A percentile compares a stretch with the other conserved stretches of the same genome.
These are phyloP conservation scores for Actenoides hombroni DNA, from an alignment of 2,113 vertebrate species.

Conservation along the genomic window DNA sequence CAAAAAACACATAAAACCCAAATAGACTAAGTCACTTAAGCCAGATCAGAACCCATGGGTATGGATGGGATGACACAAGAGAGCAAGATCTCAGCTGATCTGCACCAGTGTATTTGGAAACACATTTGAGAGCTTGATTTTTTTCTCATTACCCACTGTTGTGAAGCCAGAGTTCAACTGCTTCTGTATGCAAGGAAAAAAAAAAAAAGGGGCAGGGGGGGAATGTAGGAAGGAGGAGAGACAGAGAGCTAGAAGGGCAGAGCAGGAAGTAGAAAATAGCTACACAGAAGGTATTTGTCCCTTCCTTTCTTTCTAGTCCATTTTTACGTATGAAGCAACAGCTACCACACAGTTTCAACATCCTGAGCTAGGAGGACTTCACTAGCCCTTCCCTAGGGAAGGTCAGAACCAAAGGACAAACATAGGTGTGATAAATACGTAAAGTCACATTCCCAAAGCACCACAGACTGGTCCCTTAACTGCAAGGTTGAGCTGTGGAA, in stretches of 20 bases:
- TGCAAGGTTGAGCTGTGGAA: not conserved
- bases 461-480: not conserved
- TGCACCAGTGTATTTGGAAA: not conserved
- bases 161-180: not conserved
- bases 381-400: not conserved
- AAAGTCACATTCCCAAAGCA: not conserved
- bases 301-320: not conserved
- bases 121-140: not conserved
- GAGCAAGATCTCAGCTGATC: not conserved
- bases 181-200: not conserved
- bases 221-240: rapidly evolving
- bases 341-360: not conserved
- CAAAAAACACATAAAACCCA: not conserved
- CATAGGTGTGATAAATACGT: rapidly evolving
- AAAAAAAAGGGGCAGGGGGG: too few species aligned
- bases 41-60: not conserved
- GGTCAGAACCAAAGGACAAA: not conserved
- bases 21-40: not conserved
- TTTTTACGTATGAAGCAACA: not conserved
- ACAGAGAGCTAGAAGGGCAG: not conserved
- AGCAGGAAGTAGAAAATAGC: not conserved
- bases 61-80: not conserved
- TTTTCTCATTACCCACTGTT: not conserved
- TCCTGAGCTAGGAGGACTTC: not conserved
- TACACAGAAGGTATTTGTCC: not conserved